phyloP scores from a whole-genome alignment of 2,797 vertebrate genomes.

The Acanthis flammea region DNA sequence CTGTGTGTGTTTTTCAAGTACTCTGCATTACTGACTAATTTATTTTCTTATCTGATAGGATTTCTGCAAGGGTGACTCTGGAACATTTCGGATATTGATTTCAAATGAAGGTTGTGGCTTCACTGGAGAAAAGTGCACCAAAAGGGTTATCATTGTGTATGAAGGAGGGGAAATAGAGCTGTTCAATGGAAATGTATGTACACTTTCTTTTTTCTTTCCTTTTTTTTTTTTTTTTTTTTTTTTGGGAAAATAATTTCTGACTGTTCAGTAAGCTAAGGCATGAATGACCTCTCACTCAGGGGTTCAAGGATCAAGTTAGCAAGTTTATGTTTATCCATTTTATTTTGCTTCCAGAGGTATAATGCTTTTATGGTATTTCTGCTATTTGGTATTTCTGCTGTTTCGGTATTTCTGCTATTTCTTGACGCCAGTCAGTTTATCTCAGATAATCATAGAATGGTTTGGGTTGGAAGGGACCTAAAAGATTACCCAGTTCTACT shows the following conservation, averaged over 20 bases:
- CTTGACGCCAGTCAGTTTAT: not conserved
- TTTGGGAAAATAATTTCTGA: not conserved
- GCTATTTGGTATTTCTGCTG: not conserved
- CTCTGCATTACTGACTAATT: not conserved
- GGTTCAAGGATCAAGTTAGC: not conserved
- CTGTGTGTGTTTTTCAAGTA: not conserved
- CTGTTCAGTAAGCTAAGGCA: not conserved
- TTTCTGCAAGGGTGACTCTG: slow-evolving; percentile 82
- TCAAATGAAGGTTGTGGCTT: slow-evolving; percentile 90
- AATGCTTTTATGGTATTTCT: not conserved
- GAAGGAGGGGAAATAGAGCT: slow-evolving; percentile 85
- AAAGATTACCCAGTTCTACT: not conserved
- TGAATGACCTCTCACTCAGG: not conserved
- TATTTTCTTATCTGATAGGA: slow-evolving; percentile 76
- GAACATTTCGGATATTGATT: slow-evolving; percentile 89
- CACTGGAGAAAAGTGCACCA: slow-evolving; percentile 86
- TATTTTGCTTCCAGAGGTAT: not conserved
- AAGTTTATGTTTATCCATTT: not conserved
- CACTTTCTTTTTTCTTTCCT: not conserved
- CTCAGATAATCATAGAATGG: not conserved
- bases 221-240: not conserved
- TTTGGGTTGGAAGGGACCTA: not conserved
- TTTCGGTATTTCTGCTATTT: not conserved
- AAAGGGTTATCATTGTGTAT: slow-evolving; percentile 83
- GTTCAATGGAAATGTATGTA: slow-evolving; percentile 83